These are phyloP conservation scores for Notolepis coatsorum DNA, from an alignment of 2,797 vertebrate genomes.

Conservation along the genomic window DNA sequence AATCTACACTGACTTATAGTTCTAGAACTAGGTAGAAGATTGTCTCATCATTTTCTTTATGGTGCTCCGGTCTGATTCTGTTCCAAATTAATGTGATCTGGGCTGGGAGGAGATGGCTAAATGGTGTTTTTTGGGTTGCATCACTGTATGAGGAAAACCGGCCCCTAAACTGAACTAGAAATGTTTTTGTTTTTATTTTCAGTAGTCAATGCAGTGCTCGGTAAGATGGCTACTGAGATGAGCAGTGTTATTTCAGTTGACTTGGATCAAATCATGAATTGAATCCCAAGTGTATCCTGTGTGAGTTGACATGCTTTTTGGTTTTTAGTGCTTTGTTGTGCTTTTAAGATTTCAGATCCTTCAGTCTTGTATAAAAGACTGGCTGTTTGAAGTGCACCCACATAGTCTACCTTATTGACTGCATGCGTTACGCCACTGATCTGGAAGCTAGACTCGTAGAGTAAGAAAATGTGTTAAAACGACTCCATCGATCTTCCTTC, in stretches of 20 bases:
- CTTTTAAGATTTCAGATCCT: slow-evolving; percentile 69
- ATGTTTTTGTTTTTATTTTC: not conserved
- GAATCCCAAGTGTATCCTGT: slow-evolving; percentile 17
- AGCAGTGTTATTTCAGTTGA: not conserved
- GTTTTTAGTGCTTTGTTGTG: slow-evolving; percentile 61
- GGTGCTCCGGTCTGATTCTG: slow-evolving; percentile 70
- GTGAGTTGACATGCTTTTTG: slow-evolving; percentile 59
- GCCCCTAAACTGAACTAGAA: slow-evolving; percentile 18
- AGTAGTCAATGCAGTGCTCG: slow-evolving; percentile 11
- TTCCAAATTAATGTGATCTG: slow-evolving; percentile 48
- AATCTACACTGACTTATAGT: slow-evolving; percentile 60
- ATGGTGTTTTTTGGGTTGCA: slow-evolving; percentile 55
- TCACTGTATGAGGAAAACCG: slow-evolving; percentile 64
- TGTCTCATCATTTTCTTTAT: slow-evolving; percentile 53
- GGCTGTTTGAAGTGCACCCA: slow-evolving; percentile 72
- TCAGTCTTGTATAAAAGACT: slow-evolving; percentile 65
- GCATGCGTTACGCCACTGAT: slow-evolving; percentile 35
- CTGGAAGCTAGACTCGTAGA: slow-evolving; percentile 24
- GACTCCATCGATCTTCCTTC: slow-evolving; percentile 7
- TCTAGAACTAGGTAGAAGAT: slow-evolving; percentile 56
- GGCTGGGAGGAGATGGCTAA: slow-evolving; percentile 46
- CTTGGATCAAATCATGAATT: not conserved
- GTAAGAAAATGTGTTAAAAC: slow-evolving; percentile 14
- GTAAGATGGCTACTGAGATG: not conserved
- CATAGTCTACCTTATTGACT: slow-evolving; percentile 65